Base-by-base conservation (phyloP, 1,140 invertebrate genomes). In the Pentalonia nigronervosa region DNA sequence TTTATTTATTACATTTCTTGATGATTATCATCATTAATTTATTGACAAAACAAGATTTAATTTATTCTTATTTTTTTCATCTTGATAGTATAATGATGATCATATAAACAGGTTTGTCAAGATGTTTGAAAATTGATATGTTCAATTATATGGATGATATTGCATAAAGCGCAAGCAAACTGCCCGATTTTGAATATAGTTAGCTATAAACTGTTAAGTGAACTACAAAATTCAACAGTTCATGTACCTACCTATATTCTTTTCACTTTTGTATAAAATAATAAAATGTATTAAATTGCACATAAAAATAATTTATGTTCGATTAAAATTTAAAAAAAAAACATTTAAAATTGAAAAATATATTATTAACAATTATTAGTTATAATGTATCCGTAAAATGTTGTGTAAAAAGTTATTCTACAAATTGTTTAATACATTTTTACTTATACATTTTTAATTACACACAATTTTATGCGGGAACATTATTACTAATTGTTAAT, bases 71-170 rank as follows among this genome's bases (percentile, higher is more conserved):
- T 67, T 76, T 76, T 53, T 76, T 76, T 67, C 14, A n/a, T 76
- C 30, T 76, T 76, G 30, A 76, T 76, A n/a, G 60, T 76, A n/a
- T 76, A 76, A 34, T n/a, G 60, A 76, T 76, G 30, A n/a, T 14
- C 60, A 34, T 34, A 76, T n/a, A 87, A 53, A 87, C 86, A 87
- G 86, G 86, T 87, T 87, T 87, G 86, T 48, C 86, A 20, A 87
- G 86, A 87, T 48, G 47, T 87, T 48, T 87, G 86, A 87, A 87
- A 87, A 48, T 48, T 87, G 86, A 87, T 87, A 87, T 8, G 25
- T 48, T 20, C 86, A 48, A 48, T 48, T 30, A 87, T 48, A 48
- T 30, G 86, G 21, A 87, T 48, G n/a, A 87, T 48, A 48, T 48
- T 87, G 47, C 45, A n/a, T n/a, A n/a, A 41, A 45, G 83, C 45